Base-by-base conservation (phyloP, 2,113 vertebrate species). In the Morone saxatilis region DNA sequence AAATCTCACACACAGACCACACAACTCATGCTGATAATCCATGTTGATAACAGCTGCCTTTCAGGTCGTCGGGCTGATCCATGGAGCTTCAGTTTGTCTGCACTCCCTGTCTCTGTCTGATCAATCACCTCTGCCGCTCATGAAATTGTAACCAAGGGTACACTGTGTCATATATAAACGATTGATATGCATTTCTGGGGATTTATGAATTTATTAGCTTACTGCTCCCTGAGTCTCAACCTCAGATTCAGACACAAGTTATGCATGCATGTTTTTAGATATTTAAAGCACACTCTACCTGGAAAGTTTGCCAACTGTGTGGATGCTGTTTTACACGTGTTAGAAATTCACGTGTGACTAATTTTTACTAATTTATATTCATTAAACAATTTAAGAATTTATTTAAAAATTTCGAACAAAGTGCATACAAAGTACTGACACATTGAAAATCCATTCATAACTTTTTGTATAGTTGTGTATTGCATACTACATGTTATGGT, bases 1-100 rank as follows among this genome's bases (percentile, higher is more conserved):
- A 81, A 88, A 78, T 65, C 78, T 75, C 82, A 25, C 70, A 25
- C 72, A 61, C 50, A 60, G 50, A 75, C 65, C 66, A 59, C 65
- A 78, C 75, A 75, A 67, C 10, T 63, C 76, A 60, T 53, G 76
- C 31, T 65, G 47, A 72, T 82, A 81, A 88, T 88, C 78, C 75
- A 53, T 5, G 50, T 7, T 73, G 69, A 81, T 77, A 74, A 75
- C 78, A 66, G 74, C 70, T 66, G 69, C 59, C 50, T 76, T 11
- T 56, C 71, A 57, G 62, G 79, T 69, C 6, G 31, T n/a, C 31
- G 4, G 25, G 54, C 69, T 78, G 74, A 81, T 72, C 71, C 38
- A 31, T 0, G n/a, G 40, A 71, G 67, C 54, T 45, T 65, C 47
- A 45, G 48, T 70, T 40, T 41, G 43, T 60, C 70, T 53, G 41